Percentiles rank a stretch among this genome's conserved stretches.
Conservation (phyloP, 2,888 invertebrate genomes). For the Trissolcus brochymenae region DNA sequence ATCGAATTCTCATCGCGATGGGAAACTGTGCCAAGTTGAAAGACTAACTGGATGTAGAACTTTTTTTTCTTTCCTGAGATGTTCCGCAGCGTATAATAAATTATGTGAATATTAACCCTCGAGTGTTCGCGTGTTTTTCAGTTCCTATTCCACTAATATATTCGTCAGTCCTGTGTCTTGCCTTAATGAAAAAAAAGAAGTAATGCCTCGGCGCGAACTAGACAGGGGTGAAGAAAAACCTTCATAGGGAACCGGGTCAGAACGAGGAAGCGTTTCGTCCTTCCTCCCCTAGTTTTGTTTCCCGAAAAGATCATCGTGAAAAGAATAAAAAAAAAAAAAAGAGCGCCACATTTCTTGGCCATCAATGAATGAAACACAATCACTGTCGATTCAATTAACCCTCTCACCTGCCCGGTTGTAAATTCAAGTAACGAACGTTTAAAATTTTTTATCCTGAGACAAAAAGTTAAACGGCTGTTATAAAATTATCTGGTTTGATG, state of each 20-base stretch:
- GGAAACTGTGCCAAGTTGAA: neutral
- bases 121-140: slow-evolving; percentile 1
- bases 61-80: neutral
- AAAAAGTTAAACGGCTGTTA: no score
- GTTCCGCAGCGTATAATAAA: neutral
- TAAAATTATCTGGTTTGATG: no score
- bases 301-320: neutral
- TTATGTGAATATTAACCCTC: slow-evolving; percentile 8
- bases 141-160: slow-evolving; percentile 3
- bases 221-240: slow-evolving; percentile 1
- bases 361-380: slow-evolving; percentile 5
- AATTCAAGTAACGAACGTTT: neutral
- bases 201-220: slow-evolving; percentile 2
- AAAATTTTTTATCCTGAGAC: no score
- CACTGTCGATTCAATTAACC: neutral
- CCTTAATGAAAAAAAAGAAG: neutral
- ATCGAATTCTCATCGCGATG: no score
- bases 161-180: neutral
- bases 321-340: neutral
- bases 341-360: neutral
- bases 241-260: neutral
- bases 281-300: neutral
- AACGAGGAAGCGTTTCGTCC: slow-evolving; percentile 1
- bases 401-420: neutral
- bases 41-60: neutral